Percentiles rank a stretch among this genome's conserved stretches.
These are phyloP conservation scores for Trichomalopsis sarcophagae DNA, from an alignment of 1,140 invertebrate species.

Conservation along the genomic window DNA sequence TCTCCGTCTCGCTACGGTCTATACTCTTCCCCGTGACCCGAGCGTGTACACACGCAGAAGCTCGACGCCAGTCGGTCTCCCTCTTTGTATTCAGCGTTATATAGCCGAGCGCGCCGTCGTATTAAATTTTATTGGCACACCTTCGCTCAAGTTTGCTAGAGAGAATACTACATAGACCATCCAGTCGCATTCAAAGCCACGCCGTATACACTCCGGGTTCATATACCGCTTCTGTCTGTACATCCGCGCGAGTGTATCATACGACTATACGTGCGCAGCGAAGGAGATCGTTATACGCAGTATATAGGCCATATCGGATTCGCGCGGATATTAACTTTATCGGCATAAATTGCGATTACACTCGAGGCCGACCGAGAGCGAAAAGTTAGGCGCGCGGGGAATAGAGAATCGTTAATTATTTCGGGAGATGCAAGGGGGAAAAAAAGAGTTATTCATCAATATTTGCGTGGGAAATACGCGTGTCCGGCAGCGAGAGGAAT, in stretches of 20 bases:
- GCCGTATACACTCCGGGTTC: background rate
- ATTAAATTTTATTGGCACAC: constrained; percentile 25
- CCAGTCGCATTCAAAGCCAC: background rate
- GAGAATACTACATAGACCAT: background rate
- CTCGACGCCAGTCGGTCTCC: background rate
- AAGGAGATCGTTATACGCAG: background rate
- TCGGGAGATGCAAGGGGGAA: background rate
- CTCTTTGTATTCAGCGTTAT: constrained; percentile 38
- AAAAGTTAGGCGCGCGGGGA: background rate
- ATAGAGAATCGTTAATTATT: constrained; percentile 10
- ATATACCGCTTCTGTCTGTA: background rate
- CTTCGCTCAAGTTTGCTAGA: background rate
- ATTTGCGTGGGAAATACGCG: background rate
- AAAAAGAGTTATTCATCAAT: constrained; percentile 22
- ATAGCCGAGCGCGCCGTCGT: background rate
- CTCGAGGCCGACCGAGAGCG: background rate
- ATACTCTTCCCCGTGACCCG: background rate
- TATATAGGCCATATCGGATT: background rate
- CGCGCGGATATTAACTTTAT: constrained; percentile 17
- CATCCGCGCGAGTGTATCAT: background rate
- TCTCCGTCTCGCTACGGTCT: too few relatives aligned
- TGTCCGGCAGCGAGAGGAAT: background rate
- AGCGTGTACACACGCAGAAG: background rate
- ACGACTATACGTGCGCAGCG: background rate
- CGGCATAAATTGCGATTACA: constrained; percentile 22